Percentiles rank a stretch among this genome's conserved stretches.
Evolutionary conservation across 2,888 invertebrate species (phyloP).

Genomic region (Spilarctia lutea): DNA sequence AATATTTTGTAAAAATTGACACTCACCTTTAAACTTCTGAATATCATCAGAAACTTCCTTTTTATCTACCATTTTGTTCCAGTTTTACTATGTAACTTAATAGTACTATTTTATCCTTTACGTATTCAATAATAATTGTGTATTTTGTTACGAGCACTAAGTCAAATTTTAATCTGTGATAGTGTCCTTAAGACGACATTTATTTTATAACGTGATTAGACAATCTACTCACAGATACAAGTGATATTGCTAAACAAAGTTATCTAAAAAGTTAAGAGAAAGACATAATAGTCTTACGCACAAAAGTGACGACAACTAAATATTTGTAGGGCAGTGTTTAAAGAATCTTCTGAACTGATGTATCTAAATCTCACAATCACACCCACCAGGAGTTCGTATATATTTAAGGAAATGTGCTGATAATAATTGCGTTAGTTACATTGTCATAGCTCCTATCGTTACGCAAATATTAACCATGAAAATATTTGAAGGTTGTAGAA

Average conservation of each 20-base stretch:
- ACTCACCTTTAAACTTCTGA: slow-evolving; percentile 9
- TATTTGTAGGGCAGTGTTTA: background rate
- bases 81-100: background rate
- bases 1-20: background rate
- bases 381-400: background rate
- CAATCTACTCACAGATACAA: background rate
- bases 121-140: background rate
- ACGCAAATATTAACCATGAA: slow-evolving; percentile 3
- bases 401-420: background rate
- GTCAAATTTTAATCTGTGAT: background rate
- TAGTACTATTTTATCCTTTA: background rate
- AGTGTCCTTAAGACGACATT: background rate
- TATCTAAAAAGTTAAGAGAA: background rate
- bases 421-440: background rate
- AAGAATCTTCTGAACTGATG: background rate
- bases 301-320: background rate
- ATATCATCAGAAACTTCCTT: background rate
- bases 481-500: background rate
- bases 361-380: background rate
- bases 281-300: background rate
- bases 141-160: background rate
- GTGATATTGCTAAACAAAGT: background rate
- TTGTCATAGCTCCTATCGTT: slow-evolving; percentile 3
- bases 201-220: background rate
- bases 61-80: background rate